These are phyloP conservation scores for Morpho deidamia DNA, from an alignment of 2,888 invertebrate genomes.

Conservation along the genomic window DNA sequence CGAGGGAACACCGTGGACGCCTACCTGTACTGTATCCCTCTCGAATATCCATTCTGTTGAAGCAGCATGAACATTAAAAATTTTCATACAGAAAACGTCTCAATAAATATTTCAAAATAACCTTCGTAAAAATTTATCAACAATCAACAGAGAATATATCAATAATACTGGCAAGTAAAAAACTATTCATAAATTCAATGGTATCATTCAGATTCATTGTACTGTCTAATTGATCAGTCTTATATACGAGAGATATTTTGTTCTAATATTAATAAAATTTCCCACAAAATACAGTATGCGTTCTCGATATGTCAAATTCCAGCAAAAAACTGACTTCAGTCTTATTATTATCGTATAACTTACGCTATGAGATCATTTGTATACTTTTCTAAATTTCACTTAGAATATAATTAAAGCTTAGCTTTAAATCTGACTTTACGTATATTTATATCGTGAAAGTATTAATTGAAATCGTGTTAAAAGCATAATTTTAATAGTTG, in stretches of 20 bases:
- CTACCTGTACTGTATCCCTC: conserved; percentile 71
- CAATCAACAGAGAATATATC: conserved; percentile 52
- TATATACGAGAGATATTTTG: neutral
- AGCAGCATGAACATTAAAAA: conserved; percentile 58
- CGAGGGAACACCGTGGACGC: conserved; percentile 30
- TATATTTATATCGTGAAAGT: neutral
- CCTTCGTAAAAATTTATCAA: conserved; percentile 56
- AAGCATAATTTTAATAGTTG: too few species aligned
- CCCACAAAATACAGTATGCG: neutral
- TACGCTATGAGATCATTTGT: conserved; percentile 38
- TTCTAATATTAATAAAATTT: neutral
- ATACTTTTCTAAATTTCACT: conserved; percentile 15
- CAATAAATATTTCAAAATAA: conserved; percentile 53
- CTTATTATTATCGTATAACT: conserved; percentile 41
- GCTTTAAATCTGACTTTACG: conserved; percentile 12
- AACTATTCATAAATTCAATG: conserved; percentile 18
- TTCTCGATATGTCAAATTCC: neutral
- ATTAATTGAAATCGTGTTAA: neutral
- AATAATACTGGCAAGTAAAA: conserved; percentile 44
- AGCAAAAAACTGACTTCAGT: conserved; percentile 41
- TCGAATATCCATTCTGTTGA: conserved; percentile 67
- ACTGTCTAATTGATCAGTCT: neutral
- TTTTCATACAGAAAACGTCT: conserved; percentile 42
- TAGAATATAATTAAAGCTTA: conserved; percentile 23
- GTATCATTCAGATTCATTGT: neutral